Evolutionary conservation across 2,113 vertebrate species (phyloP), one percentile per base, ranked within the genome.

Genomic region (Callaeas wilsoni): DNA sequence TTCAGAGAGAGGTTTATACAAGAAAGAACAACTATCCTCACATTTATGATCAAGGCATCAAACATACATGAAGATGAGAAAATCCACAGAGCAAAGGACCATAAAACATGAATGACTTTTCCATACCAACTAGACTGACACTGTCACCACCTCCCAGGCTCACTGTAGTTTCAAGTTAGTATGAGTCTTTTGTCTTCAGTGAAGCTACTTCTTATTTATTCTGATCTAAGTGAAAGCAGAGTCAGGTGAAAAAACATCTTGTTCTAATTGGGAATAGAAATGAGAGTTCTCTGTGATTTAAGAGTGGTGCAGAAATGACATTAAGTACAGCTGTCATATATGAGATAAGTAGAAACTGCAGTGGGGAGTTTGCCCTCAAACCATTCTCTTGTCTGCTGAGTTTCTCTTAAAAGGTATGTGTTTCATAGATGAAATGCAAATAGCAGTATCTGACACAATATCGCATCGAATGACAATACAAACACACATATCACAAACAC

Each of bases 301-400:
- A 50, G 74, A 75, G 74, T 46, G 25, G 75, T 53, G 18, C 39
- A 89, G 89, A 93, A 91, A 79, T 55, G 77, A 89, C 89, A 79
- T 78, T 64, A 94, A 87, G 52, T 81, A 90, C 63, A 86, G 86
- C 86, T 93, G 92, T 94, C 93, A 89, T 53, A 35, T 57, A 68
- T 39, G 88, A 91, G 67, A 74, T 26, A 77, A 7, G 47, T 39
- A 95, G 94, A 71, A 94, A 90, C 83, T 81, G 71, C 68, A 84
- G 69, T 73, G 86, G 83, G 92, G 90, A 87, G 86, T 93, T 96
- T 87, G 88, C 92, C 94, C 96, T 95, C 86, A 84, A 95, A 95
- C 88, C 83, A 87, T 89, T 90, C 92, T 65, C 35, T 83, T 90
- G 83, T 95, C 92, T 93, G 73, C 68, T 76, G 80, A 96, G 83